Evolutionary conservation across 2,797 vertebrate species (phyloP).

Genomic region (Scarus forsteni): DNA sequence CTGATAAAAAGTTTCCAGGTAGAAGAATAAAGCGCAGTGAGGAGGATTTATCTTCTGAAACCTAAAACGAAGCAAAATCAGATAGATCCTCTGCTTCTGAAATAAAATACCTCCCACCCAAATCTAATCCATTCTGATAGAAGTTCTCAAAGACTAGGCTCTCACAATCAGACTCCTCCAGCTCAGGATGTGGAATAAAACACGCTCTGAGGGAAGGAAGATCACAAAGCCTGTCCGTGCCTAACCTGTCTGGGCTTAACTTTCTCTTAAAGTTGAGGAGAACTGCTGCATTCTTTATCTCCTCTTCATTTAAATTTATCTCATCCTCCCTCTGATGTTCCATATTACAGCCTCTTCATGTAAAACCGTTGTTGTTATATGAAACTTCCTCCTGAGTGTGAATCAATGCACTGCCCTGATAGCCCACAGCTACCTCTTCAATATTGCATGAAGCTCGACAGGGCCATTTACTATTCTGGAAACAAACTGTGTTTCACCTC

Average conservation of each 20-base stretch:
- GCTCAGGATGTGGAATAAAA: conserved; percentile 24
- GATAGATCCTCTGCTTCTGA: conserved; percentile 8
- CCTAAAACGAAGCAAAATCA: conserved; percentile 23
- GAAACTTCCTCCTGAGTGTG: conserved; percentile 25
- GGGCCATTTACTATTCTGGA: conserved; percentile 28
- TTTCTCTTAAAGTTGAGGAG: not conserved
- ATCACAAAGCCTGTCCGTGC: not conserved
- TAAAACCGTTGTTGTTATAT: conserved; percentile 13
- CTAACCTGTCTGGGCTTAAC: not conserved
- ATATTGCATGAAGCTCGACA: conserved; percentile 46
- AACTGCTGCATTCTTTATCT: not conserved
- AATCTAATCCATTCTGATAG: conserved; percentile 40
- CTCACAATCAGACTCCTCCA: not conserved
- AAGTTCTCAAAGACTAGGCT: conserved; percentile 15
- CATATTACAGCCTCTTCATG: not conserved
- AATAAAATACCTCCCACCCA: conserved; percentile 35
- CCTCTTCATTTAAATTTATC: not conserved
- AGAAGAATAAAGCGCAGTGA: conserved; percentile 16
- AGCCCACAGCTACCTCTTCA: conserved; percentile 47
- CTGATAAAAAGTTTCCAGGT: conserved; percentile 40
- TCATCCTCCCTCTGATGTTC: not conserved
- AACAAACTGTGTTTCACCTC: conserved; percentile 36
- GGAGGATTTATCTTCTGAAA: conserved; percentile 9
- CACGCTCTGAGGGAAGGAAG: conserved; percentile 1
- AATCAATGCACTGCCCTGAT: conserved; percentile 8